Evolutionary conservation across 1,140 invertebrate species (phyloP).

Genomic region (Amphibalanus amphitrite): DNA sequence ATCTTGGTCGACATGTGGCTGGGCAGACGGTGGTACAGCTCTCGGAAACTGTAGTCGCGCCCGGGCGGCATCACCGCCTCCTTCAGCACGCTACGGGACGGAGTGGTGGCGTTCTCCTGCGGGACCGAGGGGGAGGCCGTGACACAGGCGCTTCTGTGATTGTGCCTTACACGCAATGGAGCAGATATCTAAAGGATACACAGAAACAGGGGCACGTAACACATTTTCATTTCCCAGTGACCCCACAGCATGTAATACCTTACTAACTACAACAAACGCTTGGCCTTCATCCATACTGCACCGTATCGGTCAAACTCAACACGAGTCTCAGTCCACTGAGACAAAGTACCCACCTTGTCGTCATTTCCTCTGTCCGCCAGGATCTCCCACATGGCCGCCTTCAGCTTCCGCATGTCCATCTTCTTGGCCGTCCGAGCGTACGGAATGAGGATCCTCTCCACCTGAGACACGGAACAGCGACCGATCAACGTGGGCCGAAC

Average conservation of each 20-base stretch:
- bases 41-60: constrained; percentile 26
- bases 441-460: constrained; percentile 45
- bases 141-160: too few relatives aligned
- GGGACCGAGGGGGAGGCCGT: too few relatives aligned
- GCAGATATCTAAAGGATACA: too few relatives aligned
- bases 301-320: too few relatives aligned
- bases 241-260: too few relatives aligned
- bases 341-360: background rate
- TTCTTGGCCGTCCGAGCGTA: constrained; percentile 60
- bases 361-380: constrained; percentile 15
- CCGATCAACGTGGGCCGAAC: too few relatives aligned
- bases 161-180: too few relatives aligned
- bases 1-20: constrained; percentile 38
- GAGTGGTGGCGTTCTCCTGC: background rate
- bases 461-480: constrained; percentile 23
- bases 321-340: too few relatives aligned
- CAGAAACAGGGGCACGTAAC: too few relatives aligned
- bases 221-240: too few relatives aligned
- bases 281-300: too few relatives aligned
- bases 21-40: constrained; percentile 40
- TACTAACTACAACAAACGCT: too few relatives aligned
- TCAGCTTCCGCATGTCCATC: constrained; percentile 58
- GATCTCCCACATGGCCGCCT: constrained; percentile 47
- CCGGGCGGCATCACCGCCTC: constrained; percentile 7
- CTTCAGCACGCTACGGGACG: background rate